These are phyloP conservation scores for Camponotus fellah DNA, from an alignment of 2,888 invertebrate species.

Conservation along the genomic window DNA sequence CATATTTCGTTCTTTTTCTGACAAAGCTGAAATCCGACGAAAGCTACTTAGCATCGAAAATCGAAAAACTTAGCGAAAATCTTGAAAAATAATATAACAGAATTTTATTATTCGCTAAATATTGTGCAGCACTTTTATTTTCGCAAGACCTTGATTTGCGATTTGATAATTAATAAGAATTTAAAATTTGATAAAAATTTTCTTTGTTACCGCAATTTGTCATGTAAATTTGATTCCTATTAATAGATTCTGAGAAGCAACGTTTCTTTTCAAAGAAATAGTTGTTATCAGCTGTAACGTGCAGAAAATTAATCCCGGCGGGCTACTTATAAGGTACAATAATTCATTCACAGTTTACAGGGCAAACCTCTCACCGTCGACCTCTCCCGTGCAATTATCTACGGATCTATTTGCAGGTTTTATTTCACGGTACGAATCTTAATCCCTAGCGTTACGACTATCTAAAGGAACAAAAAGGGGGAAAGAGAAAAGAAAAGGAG, in stretches of 20 bases:
- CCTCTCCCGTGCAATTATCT: conserved; percentile 41
- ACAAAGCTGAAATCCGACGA: background rate
- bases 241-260: background rate
- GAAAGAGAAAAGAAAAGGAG: background rate
- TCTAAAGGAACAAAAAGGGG: conserved; percentile 25
- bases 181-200: background rate
- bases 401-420: conserved; percentile 34
- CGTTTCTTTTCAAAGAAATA: background rate
- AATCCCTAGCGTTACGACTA: conserved; percentile 42
- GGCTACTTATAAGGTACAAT: conserved; percentile 37
- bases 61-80: background rate
- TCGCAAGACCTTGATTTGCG: background rate
- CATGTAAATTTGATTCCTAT: conserved; percentile 13
- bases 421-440: conserved; percentile 49
- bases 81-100: background rate
- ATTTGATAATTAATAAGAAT: background rate
- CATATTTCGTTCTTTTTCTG: background rate
- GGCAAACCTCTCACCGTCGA: conserved; percentile 41
- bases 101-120: background rate
- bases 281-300: conserved; percentile 21
- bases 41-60: background rate
- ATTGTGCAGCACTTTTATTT: background rate
- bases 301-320: conserved; percentile 39
- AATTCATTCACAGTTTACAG: conserved; percentile 41
- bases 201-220: background rate